phyloP scores from a whole-genome alignment of 2,797 vertebrate genomes.

The Lateolabrax maculatus region DNA sequence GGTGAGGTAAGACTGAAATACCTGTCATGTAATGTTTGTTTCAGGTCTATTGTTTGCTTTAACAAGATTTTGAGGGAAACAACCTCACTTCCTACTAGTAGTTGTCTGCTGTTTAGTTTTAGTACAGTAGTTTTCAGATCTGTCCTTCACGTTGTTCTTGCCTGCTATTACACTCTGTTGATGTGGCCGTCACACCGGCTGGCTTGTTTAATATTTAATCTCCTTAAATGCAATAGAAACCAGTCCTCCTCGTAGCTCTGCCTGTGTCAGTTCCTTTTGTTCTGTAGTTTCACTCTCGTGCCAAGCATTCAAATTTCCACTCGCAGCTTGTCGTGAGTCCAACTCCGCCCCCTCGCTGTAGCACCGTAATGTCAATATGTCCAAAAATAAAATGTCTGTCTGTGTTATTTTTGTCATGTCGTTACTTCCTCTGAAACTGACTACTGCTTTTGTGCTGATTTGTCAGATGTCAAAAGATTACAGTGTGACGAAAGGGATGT shows the following conservation, averaged over 20 bases:
- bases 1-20: not conserved
- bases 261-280: slow-evolving; percentile 47
- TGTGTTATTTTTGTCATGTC: slow-evolving; percentile 25
- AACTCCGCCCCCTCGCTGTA: slow-evolving; percentile 19
- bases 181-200: not conserved
- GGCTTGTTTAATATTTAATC: slow-evolving; percentile 62
- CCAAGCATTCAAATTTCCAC: slow-evolving; percentile 6
- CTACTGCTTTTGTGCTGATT: not conserved
- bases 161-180: slow-evolving; percentile 9
- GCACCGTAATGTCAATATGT: slow-evolving; percentile 44
- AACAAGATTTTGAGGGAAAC: slow-evolving; percentile 3
- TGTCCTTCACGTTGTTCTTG: slow-evolving; percentile 1
- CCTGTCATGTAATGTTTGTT: slow-evolving; percentile 10
- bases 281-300: slow-evolving; percentile 45
- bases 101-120: not conserved
- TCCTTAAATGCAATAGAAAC: slow-evolving; percentile 51
- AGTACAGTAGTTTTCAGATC: slow-evolving; percentile 10
- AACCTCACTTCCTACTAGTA: not conserved
- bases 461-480: not conserved
- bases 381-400: slow-evolving; percentile 53
- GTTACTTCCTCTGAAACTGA: slow-evolving; percentile 23
- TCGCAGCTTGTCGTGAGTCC: slow-evolving; percentile 27
- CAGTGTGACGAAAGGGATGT: not conserved
- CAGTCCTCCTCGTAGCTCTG: slow-evolving; percentile 1
- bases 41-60: slow-evolving; percentile 5